Evolutionary conservation across 2,888 invertebrate genomes (phyloP).

Genomic region (Pollenia griseotomentosa): DNA sequence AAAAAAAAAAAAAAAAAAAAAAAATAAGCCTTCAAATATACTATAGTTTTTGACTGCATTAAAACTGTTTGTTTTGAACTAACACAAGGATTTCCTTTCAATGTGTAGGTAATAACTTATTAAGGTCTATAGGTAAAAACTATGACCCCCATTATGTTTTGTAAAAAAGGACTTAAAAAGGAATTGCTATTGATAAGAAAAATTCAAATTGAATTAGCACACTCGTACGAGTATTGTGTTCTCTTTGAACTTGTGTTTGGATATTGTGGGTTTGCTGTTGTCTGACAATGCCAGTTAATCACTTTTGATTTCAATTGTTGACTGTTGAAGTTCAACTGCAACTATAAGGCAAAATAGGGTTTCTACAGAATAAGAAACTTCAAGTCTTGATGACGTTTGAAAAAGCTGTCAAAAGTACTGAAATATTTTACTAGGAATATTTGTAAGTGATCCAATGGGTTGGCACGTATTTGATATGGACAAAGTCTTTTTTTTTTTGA

Average conservation of each 20-base stretch:
- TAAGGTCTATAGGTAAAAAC: conserved; percentile 8
- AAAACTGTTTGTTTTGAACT: not conserved
- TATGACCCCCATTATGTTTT: not conserved
- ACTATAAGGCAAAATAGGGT: no score
- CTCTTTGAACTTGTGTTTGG: not conserved
- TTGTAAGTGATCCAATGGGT: no score
- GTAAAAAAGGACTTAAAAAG: not conserved
- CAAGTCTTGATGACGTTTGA: no score
- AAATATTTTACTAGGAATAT: no score
- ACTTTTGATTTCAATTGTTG: conserved; percentile 1
- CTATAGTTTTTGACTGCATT: not conserved
- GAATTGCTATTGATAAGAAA: not conserved
- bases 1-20: no score
- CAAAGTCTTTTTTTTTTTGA: no score
- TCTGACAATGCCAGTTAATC: conserved; percentile 1
- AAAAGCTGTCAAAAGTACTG: no score
- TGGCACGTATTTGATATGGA: no score
- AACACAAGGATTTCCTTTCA: not conserved
- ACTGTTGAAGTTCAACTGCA: no score
- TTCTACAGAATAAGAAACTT: no score
- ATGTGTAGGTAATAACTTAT: conserved; percentile 2
- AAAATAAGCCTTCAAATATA: no score
- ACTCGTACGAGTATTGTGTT: not conserved
- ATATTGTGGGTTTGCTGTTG: not conserved
- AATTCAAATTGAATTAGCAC: not conserved